Evolutionary conservation across 2,113 vertebrate genomes (phyloP), one percentile per base, ranked within the genome.

Genomic region (Perccottus glenii): DNA sequence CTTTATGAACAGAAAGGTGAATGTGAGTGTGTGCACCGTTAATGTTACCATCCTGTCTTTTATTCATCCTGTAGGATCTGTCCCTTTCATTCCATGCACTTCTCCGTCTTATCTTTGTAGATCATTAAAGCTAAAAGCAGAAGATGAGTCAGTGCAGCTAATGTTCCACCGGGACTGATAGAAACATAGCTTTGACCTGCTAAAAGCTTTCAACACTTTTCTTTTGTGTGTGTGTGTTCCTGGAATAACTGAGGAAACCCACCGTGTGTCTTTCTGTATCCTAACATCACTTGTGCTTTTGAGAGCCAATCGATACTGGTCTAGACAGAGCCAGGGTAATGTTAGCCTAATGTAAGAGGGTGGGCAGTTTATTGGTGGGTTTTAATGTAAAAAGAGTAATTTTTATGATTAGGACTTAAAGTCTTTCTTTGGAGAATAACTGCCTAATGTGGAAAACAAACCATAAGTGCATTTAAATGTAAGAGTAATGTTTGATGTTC

Each of bases 101-200:
- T 32, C 38, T 50, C 55, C 14, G 19, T 48, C 43, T 51, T 50
- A 45, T 76, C 74, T 70, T 67, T 15, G 6, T 59, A 72, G 63
- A 82, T 64, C 71, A 40, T 53, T 62, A n/a, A 47, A 64, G 59
- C 64, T 83, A 74, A 74, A 76, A 80, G 67, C 76, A 73, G 36
- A 11, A 53, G 68, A 50, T 27, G 60, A 64, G 53, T 61, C 36
- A 9, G 49, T 43, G 56, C 57, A 57, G 1, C 49, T 12, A 40
- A 69, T 83, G 83, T 79, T 79, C 79, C 64, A 64, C 3, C 32
- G 33, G 49, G 52, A 63, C 56, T 64, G 69, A 81, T 82, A 74
- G 78, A 81, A 80, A 66, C 66, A 44, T 14, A 77, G 58, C 63
- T 75, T 69, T 74, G 75, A 65, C 80, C 73, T 49, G 48, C 73